Conservation (phyloP, 2,113 vertebrate genomes). For the Puffinus mauretanicus region DNA sequence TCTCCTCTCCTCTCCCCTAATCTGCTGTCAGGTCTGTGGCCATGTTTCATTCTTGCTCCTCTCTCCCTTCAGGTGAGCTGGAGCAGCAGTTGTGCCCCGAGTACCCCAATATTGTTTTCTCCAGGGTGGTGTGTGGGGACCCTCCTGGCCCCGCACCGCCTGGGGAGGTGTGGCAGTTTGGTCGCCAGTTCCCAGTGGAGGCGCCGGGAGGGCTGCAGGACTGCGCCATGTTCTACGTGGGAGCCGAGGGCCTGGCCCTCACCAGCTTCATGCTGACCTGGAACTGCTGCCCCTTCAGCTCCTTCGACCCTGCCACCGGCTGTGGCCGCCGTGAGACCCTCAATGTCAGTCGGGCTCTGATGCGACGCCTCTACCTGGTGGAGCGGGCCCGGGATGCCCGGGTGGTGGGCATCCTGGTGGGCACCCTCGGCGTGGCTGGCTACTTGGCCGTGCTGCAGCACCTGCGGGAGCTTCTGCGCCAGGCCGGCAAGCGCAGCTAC, state of each 20-base stretch:
- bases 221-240: conserved; percentile 87
- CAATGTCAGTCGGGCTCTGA: conserved; percentile 80
- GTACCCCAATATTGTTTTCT: conserved; percentile 81
- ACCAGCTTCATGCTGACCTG: conserved; percentile 93
- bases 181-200: conserved; percentile 75
- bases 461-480: conserved; percentile 77
- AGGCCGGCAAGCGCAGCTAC: conserved; percentile 91
- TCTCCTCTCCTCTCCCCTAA: not conserved
- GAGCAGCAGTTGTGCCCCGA: conserved; percentile 48
- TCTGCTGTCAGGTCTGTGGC: not conserved
- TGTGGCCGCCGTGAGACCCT: conserved; percentile 76
- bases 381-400: conserved; percentile 88
- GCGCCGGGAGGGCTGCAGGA: conserved; percentile 65
- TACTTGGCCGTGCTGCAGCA: conserved; percentile 84
- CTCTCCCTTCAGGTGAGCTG: conserved; percentile 71
- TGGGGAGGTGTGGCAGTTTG: conserved; percentile 72
- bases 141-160: not conserved
- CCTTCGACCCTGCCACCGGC: conserved; percentile 82
- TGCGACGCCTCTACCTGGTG: conserved; percentile 89
- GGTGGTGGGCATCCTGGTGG: conserved; percentile 91
- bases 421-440: conserved; percentile 84
- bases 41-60: not conserved
- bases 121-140: conserved; percentile 68
- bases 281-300: conserved; percentile 83
- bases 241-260: conserved; percentile 81